Base-by-base conservation (phyloP, 2,888 invertebrate species). In the Euplexia lucipara region DNA sequence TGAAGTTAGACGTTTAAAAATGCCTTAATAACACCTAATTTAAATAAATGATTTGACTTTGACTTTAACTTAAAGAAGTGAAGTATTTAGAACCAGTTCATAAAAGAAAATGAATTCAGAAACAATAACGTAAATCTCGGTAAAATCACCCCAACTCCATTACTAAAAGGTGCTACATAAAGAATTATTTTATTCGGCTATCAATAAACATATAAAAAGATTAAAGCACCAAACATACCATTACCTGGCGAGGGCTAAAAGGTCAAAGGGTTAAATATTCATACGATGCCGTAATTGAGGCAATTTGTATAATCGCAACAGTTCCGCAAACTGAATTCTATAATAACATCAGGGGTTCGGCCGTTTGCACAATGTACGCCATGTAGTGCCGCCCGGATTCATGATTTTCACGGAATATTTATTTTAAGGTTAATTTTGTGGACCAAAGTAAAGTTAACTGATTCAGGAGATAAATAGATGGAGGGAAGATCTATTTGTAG, bases 231-330 rank as follows among this genome's bases (percentile, higher is more conserved):
- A 51, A 65, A 53, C 75, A 61, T 69, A 48, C 45, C 69, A 61
- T 68, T 73, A 68, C 70, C 66, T 69, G 66, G 63, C 47, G 53
- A 58, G 79, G 78, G 70, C 62, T 73, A 79, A 70, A 80, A 82
- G 83, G 70, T 70, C 69, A 69, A 67, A 69, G 77, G 84, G 81
- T 83, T 80, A 78, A 83, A 81, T 85, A 86, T 85, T 83, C 84
- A 83, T 84, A 77, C 62, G 75, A 64, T 37, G 59, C 76, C 78
- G 81, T 85, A 85, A 86, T 85, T 78, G 82, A 70, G 70, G 78
- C 83, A 77, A 85, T 85, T 85, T 82, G 85, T 85, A 85, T 86
- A 85, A 86, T 82, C 81, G 82, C 70, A 64, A 77, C 74, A 70
- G 83, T 78, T 79, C 77, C 70, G 75, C 72, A 79, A 72, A 80